phyloP scores from a whole-genome alignment of 2,113 vertebrate genomes.

The Hippocampus abdominalis region DNA sequence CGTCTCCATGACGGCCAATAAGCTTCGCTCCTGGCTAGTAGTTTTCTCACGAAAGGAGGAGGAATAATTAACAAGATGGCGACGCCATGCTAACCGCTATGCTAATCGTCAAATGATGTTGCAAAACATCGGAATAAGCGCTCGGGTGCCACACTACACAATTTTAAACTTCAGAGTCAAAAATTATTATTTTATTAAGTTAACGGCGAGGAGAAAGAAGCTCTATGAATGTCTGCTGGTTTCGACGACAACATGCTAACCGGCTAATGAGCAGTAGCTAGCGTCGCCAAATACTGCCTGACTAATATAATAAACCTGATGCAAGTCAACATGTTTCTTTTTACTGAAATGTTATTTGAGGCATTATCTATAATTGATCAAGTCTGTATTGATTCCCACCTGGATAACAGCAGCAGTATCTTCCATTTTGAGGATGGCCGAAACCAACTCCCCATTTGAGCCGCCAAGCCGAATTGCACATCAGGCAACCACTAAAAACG shows the following conservation, averaged over 20 bases:
- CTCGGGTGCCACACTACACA: no score
- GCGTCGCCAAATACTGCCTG: not conserved
- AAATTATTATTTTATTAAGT: not conserved
- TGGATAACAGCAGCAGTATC: no score
- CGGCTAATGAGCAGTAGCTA: not conserved
- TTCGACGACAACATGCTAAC: not conserved
- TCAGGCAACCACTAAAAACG: conserved; percentile 4
- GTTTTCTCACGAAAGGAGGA: no score
- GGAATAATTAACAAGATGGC: no score
- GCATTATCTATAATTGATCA: not conserved
- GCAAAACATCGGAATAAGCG: no score
- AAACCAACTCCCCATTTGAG: not conserved
- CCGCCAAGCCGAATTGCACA: not conserved
- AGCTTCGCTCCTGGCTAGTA: no score
- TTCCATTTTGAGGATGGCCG: not conserved
- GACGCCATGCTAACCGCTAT: no score
- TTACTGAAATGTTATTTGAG: not conserved
- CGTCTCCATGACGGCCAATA: no score
- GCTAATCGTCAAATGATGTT: no score
- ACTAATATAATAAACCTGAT: not conserved
- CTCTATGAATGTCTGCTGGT: not conserved
- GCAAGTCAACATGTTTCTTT: conserved; percentile 2
- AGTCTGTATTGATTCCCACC: not conserved
- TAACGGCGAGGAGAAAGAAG: not conserved
- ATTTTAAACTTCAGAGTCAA: no score